Percentiles rank a stretch among this genome's conserved stretches.
Evolutionary conservation across 1,140 invertebrate genomes (phyloP).

Genomic region (Zaprionus ornatus): DNA sequence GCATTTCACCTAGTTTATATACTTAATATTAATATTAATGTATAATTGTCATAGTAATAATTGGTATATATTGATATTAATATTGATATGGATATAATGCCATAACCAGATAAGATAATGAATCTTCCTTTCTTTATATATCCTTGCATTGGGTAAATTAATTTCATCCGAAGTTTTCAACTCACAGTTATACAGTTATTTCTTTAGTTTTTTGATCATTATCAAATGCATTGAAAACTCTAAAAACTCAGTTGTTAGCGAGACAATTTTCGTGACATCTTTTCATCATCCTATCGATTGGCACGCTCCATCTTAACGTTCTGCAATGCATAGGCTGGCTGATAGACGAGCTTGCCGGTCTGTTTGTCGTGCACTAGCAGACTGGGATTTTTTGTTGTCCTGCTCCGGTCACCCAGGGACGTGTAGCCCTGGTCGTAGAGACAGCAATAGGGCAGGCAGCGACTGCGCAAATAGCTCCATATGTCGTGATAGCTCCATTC

Average conservation of each 20-base stretch:
- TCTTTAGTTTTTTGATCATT: too few species aligned
- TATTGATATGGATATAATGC: too few species aligned
- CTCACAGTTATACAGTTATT: too few species aligned
- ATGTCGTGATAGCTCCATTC: conserved; percentile 95
- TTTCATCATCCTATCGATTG: conserved; percentile 31
- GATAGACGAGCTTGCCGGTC: conserved; percentile 84
- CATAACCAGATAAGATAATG: too few species aligned
- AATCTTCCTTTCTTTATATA: too few species aligned
- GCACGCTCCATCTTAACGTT: conserved; percentile 83
- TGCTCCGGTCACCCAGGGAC: conserved; percentile 91
- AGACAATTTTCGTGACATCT: background rate
- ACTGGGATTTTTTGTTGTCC: conserved; percentile 91
- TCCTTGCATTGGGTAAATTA: too few species aligned
- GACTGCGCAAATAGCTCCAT: conserved; percentile 92
- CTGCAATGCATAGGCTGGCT: conserved; percentile 90
- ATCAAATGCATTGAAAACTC: background rate
- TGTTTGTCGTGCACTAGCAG: conserved; percentile 85
- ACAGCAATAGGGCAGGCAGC: conserved; percentile 93
- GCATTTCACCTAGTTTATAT: too few species aligned
- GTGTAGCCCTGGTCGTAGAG: conserved; percentile 96
- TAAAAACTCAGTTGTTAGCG: background rate
- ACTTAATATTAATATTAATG: too few species aligned
- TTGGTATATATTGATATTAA: too few species aligned
- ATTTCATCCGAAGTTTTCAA: too few species aligned
- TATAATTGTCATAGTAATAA: too few species aligned